These are phyloP conservation scores for Temnopleurus reevesii DNA, from an alignment of 53 echinoderm and acorn worm genomes.

Conservation along the genomic window DNA sequence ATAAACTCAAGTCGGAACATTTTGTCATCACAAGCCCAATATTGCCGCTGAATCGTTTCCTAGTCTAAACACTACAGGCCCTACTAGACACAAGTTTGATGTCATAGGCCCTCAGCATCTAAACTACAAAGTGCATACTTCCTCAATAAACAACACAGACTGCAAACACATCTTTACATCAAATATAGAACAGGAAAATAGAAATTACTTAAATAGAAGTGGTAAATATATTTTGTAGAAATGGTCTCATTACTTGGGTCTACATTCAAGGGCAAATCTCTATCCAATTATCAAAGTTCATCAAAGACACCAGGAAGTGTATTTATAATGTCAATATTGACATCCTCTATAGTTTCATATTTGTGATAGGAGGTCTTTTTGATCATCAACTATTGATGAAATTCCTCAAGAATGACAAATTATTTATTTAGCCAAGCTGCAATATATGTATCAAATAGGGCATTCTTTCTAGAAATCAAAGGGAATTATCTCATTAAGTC, in stretches of 20 bases:
- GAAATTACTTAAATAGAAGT: too few relatives aligned
- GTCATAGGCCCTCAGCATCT: constrained; percentile 19
- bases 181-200: too few relatives aligned
- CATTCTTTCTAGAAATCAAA: too few relatives aligned
- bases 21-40: constrained; percentile 44
- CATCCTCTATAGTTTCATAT: neutral
- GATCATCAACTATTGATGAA: neutral
- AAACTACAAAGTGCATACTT: constrained; percentile 36
- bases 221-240: too few relatives aligned
- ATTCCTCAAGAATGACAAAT: neutral
- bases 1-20: too few relatives aligned
- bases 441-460: too few relatives aligned
- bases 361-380: neutral
- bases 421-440: too few relatives aligned
- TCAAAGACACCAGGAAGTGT: neutral
- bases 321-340: neutral
- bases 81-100: neutral
- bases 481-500: too few relatives aligned
- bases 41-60: constrained; percentile 47
- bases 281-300: neutral
- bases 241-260: neutral
- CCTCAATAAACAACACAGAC: neutral
- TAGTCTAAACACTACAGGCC: constrained; percentile 32
- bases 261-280: neutral
- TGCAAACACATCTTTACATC: too few relatives aligned